Conservation (phyloP, 2,113 vertebrate species). For the Thamnaconus septentrionalis region DNA sequence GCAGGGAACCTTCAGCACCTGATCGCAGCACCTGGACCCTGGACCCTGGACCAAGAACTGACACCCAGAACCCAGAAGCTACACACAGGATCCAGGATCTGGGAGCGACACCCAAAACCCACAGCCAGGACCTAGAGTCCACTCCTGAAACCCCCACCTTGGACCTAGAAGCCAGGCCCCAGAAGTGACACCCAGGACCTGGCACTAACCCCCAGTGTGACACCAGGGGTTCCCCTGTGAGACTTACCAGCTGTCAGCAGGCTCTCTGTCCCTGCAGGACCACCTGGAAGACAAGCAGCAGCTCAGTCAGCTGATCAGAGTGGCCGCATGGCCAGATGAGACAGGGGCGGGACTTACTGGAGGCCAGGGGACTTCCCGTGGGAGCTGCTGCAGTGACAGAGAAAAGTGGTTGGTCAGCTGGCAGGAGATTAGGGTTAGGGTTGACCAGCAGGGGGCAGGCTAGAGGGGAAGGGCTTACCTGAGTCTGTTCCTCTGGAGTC, state of each 20-base stretch:
- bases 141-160: rapidly evolving
- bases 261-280: conserved; percentile 56
- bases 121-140: neutral
- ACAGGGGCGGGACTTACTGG: conserved; percentile 50
- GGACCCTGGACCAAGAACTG: neutral
- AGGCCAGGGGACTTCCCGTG: conserved; percentile 53
- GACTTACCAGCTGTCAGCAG: conserved; percentile 76
- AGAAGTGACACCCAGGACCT: neutral
- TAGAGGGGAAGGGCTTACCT: conserved; percentile 24
- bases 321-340: too few species aligned
- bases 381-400: conserved; percentile 64
- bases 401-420: too few species aligned
- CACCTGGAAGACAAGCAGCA: conserved; percentile 42
- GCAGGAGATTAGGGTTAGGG: too few species aligned
- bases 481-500: conserved; percentile 29
- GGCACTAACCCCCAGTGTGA: too few species aligned
- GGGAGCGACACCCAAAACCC: rapidly evolving
- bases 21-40: conserved; percentile 13
- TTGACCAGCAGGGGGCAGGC: neutral
- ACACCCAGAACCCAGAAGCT: rapidly evolving
- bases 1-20: conserved; percentile 73
- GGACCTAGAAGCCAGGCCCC: neutral
- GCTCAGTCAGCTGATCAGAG: neutral
- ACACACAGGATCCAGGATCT: neutral
- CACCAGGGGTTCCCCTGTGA: conserved; percentile 1